Base-by-base conservation (phyloP, 92 coral and sea anemone species). In the Phenganax stokvisi region DNA sequence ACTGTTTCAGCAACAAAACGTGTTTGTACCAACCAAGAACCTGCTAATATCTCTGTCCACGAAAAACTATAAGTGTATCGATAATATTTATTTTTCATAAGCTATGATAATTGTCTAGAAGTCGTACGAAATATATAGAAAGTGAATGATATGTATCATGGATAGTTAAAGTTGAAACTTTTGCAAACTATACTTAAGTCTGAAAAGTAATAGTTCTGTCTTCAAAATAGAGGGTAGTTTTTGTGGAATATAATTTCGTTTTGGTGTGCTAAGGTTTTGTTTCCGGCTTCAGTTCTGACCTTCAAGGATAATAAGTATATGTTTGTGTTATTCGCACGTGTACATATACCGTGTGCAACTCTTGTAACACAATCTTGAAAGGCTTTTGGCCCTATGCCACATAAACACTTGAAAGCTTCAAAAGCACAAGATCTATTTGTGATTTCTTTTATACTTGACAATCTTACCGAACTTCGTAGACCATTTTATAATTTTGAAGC, bases 11-110 rank as follows among this genome's bases (percentile, higher is more conserved):
- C 72, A 66, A 13, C 16, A 66, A 27, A 57, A 28, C 17, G 25
- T 74, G 30, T 27, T 72, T 12, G 60, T 72, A 72, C 44, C 57
- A 72, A 72, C 77, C 77, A 72, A 72, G 77, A 57, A 72, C 77
- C 57, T 44, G 77, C 11, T 57, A n/a, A 72, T 72, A 47, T 72
- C 56, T 31, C 77, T 72, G 58, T 47, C 25, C 77, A 17, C n/a
- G 3, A 52, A 72, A 72, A 5, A 47, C 25, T 72, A 72, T 7
- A 55, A 47, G 15, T 72, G 31, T 29, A 27, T 66, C 6, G 52
- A 9, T 31, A 70, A 10, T 72, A 72, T 72, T 72, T 20, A 20
- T 3, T 20, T 37, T 37, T 1, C 44, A 1, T 72, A 52, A 72
- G 60, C 77, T 31, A 47, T 52, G 58, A 52, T 72, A 44, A 9